phyloP scores from a whole-genome alignment of 2,888 invertebrate species.

The Plebejus anna region DNA sequence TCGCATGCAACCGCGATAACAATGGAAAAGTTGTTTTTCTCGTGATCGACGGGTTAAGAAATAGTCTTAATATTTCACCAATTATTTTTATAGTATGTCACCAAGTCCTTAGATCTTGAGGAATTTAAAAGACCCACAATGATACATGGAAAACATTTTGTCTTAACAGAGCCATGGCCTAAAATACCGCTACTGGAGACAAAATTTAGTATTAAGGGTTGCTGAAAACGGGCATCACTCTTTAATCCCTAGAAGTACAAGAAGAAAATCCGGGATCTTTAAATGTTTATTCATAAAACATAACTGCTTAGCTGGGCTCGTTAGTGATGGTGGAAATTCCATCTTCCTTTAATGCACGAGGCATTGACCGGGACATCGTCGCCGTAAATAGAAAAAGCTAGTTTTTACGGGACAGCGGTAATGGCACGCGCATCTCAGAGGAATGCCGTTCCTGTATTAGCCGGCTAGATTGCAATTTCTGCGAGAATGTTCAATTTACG shows the following conservation, averaged over 20 bases:
- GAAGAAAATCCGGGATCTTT: background rate
- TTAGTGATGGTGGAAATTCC: background rate
- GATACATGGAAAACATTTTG: no score
- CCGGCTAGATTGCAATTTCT: background rate
- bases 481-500: background rate
- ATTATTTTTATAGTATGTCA: no score
- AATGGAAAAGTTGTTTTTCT: no score
- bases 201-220: no score
- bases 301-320: background rate
- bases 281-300: background rate
- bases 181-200: no score
- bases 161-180: no score
- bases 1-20: no score
- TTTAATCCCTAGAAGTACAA: background rate
- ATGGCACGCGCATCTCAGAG: constrained; percentile 18
- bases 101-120: no score
- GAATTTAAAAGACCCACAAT: no score
- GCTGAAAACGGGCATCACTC: no score
- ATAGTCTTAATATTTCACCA: no score
- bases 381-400: constrained; percentile 25
- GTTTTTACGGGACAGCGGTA: constrained; percentile 17
- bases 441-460: constrained; percentile 13
- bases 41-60: no score
- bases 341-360: constrained; percentile 6
- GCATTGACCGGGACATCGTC: constrained; percentile 23